phyloP scores from a whole-genome alignment of 2,797 vertebrate species.

The Sardinella longiceps region DNA sequence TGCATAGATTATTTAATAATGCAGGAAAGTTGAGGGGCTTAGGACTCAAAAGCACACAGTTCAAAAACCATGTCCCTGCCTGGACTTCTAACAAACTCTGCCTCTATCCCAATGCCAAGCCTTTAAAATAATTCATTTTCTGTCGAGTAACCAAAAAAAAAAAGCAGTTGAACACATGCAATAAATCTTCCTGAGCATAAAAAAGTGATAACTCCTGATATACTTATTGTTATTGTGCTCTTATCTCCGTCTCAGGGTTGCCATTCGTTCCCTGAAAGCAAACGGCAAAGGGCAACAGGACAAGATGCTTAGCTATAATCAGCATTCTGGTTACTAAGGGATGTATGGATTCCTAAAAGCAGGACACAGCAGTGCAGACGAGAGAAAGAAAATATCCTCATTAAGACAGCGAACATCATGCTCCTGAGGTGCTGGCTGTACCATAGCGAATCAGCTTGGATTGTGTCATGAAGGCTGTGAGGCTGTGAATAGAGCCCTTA shows the following conservation, averaged over 20 bases:
- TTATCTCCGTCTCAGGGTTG: not conserved
- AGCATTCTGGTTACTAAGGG: slow-evolving; percentile 28
- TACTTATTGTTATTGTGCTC: not conserved
- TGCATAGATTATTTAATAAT: slow-evolving; percentile 89
- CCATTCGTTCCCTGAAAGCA: not conserved
- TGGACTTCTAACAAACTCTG: slow-evolving; percentile 60
- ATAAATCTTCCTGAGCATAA: not conserved
- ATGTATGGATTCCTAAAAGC: slow-evolving; percentile 37
- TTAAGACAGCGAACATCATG: not conserved
- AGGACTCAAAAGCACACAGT: slow-evolving; percentile 71
- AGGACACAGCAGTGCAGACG: slow-evolving; percentile 34
- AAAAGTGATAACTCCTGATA: not conserved
- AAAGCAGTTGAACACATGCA: slow-evolving; percentile 13
- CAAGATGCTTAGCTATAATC: not conserved
- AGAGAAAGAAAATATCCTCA: not conserved
- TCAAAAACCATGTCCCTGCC: slow-evolving; percentile 68
- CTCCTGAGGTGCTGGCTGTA: slow-evolving; percentile 44
- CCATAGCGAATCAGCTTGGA: slow-evolving; percentile 64
- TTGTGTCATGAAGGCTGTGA: slow-evolving; percentile 62
- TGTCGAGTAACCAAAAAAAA: slow-evolving; percentile 8
- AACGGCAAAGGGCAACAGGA: not conserved
- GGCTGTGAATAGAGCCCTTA: slow-evolving; percentile 53
- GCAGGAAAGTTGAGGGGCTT: slow-evolving; percentile 78
- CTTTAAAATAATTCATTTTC: slow-evolving; percentile 31
- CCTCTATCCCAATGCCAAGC: slow-evolving; percentile 54